These are phyloP conservation scores for Rachycentron canadum DNA, from an alignment of 2,797 vertebrate genomes.

Conservation along the genomic window DNA sequence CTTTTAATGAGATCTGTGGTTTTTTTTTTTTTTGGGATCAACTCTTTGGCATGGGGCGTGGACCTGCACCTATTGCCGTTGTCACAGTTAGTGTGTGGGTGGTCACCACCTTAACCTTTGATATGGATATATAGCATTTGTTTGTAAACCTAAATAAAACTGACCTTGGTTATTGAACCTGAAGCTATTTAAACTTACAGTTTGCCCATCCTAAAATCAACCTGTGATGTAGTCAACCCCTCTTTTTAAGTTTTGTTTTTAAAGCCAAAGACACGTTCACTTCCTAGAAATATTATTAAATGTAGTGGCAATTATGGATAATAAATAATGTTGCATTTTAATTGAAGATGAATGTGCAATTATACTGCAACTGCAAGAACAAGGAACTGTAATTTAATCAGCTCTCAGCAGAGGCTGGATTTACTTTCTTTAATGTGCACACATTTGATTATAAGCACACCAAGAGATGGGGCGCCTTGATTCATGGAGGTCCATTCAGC, in stretches of 20 bases:
- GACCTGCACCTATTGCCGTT: constrained; percentile 4
- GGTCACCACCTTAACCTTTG: constrained; percentile 8
- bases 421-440: constrained; percentile 57
- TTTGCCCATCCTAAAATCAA: constrained; percentile 32
- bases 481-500: constrained; percentile 53
- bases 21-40: no score
- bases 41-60: background rate
- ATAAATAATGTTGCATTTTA: constrained; percentile 14
- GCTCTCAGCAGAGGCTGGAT: constrained; percentile 48
- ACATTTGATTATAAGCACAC: constrained; percentile 66
- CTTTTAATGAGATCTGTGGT: background rate
- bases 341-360: constrained; percentile 23
- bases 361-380: constrained; percentile 23
- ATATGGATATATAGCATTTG: background rate
- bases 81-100: background rate
- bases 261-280: background rate
- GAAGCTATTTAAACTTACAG: constrained; percentile 22
- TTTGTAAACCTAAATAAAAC: no score
- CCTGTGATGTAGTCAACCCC: constrained; percentile 7
- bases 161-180: constrained; percentile 46
- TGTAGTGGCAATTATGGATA: background rate
- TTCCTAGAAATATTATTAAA: background rate
- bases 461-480: constrained; percentile 39
- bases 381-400: constrained; percentile 41
- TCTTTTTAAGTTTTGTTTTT: constrained; percentile 4